phyloP scores from a whole-genome alignment of 2,797 vertebrate species.

The Valencia hispanica region DNA sequence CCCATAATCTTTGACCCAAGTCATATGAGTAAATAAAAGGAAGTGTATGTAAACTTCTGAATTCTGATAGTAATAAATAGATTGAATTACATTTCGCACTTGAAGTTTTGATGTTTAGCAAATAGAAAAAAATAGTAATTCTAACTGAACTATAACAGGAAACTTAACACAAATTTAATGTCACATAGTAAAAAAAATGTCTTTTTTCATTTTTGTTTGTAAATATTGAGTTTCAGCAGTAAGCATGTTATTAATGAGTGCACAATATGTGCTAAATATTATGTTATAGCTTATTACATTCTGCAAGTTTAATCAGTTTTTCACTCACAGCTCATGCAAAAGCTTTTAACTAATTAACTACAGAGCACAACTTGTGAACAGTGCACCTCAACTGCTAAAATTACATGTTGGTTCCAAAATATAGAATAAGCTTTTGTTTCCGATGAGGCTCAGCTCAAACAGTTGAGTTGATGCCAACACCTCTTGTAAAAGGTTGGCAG shows the following conservation, averaged over 20 bases:
- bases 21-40: neutral
- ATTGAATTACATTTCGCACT: neutral
- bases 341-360: neutral
- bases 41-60: neutral
- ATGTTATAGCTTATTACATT: neutral
- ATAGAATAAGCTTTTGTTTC: neutral
- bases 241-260: neutral
- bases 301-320: neutral
- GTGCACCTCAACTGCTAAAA: neutral
- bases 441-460: neutral
- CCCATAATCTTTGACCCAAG: neutral
- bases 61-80: neutral
- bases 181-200: no score
- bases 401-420: neutral
- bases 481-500: neutral
- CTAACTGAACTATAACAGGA: no score
- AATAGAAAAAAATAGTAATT: neutral
- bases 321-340: neutral
- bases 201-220: neutral
- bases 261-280: no score
- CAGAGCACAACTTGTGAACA: neutral
- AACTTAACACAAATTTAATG: no score
- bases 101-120: neutral
- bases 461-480: neutral
- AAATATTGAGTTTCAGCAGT: neutral